Conservation (phyloP, 2,888 invertebrate species). For the Dorcus hopei region DNA sequence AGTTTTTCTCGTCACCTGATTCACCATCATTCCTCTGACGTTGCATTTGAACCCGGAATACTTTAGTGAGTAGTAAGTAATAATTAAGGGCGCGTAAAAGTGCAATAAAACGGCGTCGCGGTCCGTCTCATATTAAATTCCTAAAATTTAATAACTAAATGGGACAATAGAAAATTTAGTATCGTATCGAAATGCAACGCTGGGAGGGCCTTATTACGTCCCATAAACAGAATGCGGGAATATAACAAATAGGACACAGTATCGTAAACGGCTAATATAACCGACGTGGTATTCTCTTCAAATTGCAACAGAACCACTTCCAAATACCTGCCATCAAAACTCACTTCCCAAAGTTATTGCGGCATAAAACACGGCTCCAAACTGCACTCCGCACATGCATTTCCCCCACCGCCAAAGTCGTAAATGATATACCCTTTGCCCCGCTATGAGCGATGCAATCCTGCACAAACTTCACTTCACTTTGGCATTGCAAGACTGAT, state of each 20-base stretch:
- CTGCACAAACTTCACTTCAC: slow-evolving; percentile 44
- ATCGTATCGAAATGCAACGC: slow-evolving; percentile 26
- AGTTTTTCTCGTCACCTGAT: too few species aligned
- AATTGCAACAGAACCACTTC: slow-evolving; percentile 43
- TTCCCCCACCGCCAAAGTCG: slow-evolving; percentile 41
- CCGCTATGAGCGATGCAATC: slow-evolving; percentile 38
- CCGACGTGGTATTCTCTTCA: slow-evolving; percentile 36
- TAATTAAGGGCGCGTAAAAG: slow-evolving; percentile 13
- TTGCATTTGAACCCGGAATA: too few species aligned
- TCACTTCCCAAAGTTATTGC: slow-evolving; percentile 49
- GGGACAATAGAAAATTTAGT: slow-evolving; percentile 38
- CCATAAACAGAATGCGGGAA: slow-evolving; percentile 38
- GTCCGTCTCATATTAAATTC: slow-evolving; percentile 35
- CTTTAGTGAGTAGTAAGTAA: background rate
- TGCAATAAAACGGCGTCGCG: slow-evolving; percentile 11
- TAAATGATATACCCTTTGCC: slow-evolving; percentile 45
- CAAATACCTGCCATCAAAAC: slow-evolving; percentile 49
- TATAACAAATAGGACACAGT: slow-evolving; percentile 46
- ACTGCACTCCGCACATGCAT: slow-evolving; percentile 51
- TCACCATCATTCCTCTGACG: too few species aligned
- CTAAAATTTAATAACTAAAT: slow-evolving; percentile 42
- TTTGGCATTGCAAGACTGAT: slow-evolving; percentile 47
- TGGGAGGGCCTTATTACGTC: slow-evolving; percentile 21
- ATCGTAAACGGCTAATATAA: slow-evolving; percentile 46
- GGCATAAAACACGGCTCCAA: slow-evolving; percentile 49